Base-by-base conservation (phyloP, 2,797 vertebrate genomes). In the Melanotaenia maccullochi region DNA sequence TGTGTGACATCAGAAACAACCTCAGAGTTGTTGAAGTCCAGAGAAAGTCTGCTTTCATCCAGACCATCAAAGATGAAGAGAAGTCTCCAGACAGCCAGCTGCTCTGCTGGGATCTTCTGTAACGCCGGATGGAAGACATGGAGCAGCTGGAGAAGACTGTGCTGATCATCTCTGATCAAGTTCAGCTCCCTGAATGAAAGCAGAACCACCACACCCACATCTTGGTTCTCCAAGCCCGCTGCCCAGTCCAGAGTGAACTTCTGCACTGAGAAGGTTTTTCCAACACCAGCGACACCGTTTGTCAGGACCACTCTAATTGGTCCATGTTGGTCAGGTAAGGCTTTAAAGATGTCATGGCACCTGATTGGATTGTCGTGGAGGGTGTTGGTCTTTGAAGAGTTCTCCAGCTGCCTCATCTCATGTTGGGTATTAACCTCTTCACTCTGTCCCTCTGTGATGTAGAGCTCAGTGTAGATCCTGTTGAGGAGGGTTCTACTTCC, bases 111-210 rank as follows among this genome's bases (percentile, higher is more conserved):
- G 22, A 36, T n/a, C 57, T 59, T 38, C 57, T 59, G 57, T n/a
- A 59, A 32, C 3, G 38, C 18, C 42, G 59, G 59, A 60, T 60
- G 59, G 59, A 60, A 60, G 18, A 60, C 36, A 44, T n/a, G 38
- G 38, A 62, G 60, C 60, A 62, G 60, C 4, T 24, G 9, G 36
- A 61, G 38, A 30, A 61, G 59, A 44, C 36, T 61, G 38, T 61
- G 25, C 59, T 61, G 59, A 22, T 61, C 14, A 20, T 30, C 24
- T 61, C 59, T 61, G 59, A 61, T 42, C 24, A 61, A 9, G 64
- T 74, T 74, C 49, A 74, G 64, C 64, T 74, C 72, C 58, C 72
- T 74, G 57, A 74, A 74, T 13, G 64, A 62, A 28, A 75, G 40
- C 69, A 64, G 52, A 63, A 68, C 1, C 47, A 71, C 51, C 64